Percentiles rank a stretch among this genome's conserved stretches.
Conservation (phyloP, 2,113 vertebrate genomes). For the Rhinolophus ferrumequinum region DNA sequence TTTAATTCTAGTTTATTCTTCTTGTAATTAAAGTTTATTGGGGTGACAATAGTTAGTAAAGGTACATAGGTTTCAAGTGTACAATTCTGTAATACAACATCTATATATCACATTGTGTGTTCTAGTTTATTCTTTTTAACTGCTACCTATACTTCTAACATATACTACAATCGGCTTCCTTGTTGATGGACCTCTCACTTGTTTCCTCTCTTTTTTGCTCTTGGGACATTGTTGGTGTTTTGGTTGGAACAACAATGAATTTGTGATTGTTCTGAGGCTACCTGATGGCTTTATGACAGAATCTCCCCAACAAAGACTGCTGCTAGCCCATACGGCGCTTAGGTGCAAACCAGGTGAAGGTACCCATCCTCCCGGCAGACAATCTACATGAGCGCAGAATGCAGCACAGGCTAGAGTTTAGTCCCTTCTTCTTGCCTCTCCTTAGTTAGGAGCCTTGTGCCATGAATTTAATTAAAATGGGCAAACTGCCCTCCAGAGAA, state of each 20-base stretch:
- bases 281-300: not conserved
- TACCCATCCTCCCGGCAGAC: not conserved
- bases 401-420: not conserved
- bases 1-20: not conserved
- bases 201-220: not conserved
- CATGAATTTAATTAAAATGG: not conserved
- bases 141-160: not conserved
- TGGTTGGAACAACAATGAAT: not conserved
- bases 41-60: too few species aligned
- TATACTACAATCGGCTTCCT: not conserved
- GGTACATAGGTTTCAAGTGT: too few species aligned
- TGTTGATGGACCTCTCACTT: not conserved
- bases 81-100: too few species aligned
- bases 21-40: not conserved
- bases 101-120: too few species aligned
- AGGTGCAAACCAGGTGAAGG: not conserved
- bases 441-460: not conserved
- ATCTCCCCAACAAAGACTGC: not conserved
- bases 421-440: not conserved
- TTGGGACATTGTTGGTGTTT: not conserved
- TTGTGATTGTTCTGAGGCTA: not conserved
- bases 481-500: not conserved
- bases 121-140: slow-evolving; percentile 2
- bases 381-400: not conserved
- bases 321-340: not conserved